These are phyloP conservation scores for Aphelenchoides avenae DNA, from an alignment of 1,140 invertebrate species.

Conservation along the genomic window DNA sequence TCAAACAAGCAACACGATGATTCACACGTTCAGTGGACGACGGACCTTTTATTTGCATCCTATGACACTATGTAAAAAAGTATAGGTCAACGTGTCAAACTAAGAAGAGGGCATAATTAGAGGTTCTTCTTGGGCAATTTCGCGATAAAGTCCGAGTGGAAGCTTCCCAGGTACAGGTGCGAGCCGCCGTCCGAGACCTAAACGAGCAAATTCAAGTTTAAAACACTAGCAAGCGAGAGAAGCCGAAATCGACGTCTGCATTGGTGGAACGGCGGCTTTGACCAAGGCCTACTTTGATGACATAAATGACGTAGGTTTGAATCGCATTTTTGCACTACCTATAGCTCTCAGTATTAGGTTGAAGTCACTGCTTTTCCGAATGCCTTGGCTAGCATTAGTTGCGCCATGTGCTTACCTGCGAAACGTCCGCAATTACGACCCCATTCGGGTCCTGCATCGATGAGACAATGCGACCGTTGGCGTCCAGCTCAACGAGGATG, in stretches of 20 bases:
- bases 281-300: conserved; percentile 51
- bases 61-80: too few species aligned
- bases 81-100: too few species aligned
- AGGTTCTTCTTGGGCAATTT: conserved; percentile 45
- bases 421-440: conserved; percentile 51
- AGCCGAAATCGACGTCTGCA: neutral
- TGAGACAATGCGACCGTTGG: conserved; percentile 57
- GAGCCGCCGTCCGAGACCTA: conserved; percentile 39
- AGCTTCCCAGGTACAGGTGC: conserved; percentile 47
- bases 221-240: neutral
- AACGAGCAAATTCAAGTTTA: conserved; percentile 12
- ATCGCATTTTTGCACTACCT: too few species aligned
- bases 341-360: too few species aligned
- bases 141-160: conserved; percentile 50
- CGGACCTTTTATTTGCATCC: too few species aligned
- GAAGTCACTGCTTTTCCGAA: too few species aligned
- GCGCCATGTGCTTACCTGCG: conserved; percentile 46
- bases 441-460: conserved; percentile 61
- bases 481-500: conserved; percentile 60
- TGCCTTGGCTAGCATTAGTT: too few species aligned
- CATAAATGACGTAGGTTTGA: too few species aligned
- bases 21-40: too few species aligned
- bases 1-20: too few species aligned
- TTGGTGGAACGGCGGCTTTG: too few species aligned
- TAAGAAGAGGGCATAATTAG: too few species aligned